phyloP scores from a whole-genome alignment of 2,888 invertebrate species.

The Amphipoea lucens region DNA sequence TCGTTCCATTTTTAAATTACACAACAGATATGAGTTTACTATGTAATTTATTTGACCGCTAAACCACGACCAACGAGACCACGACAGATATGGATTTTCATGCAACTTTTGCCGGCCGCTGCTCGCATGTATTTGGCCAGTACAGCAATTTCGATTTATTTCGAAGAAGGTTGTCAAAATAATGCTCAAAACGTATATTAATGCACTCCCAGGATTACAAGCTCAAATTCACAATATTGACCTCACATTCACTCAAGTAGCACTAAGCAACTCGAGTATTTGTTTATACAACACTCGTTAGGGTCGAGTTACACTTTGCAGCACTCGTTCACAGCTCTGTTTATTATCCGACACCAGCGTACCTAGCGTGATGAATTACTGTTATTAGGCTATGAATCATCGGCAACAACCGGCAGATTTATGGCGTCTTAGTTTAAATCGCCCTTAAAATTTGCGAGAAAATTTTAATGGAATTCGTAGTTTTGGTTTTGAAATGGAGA shows the following conservation, averaged over 20 bases:
- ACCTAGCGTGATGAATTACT: conserved; percentile 55
- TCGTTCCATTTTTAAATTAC: too few relatives aligned
- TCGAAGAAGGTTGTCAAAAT: too few relatives aligned
- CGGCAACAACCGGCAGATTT: conserved; percentile 30
- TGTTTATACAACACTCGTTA: conserved; percentile 49
- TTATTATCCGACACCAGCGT: conserved; percentile 26
- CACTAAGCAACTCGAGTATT: conserved; percentile 28
- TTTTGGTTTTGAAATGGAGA: neutral
- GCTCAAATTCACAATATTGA: conserved; percentile 47
- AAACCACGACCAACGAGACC: too few relatives aligned
- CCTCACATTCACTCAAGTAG: conserved; percentile 35
- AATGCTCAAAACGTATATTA: too few relatives aligned
- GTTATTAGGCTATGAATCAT: conserved; percentile 56
- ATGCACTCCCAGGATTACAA: neutral
- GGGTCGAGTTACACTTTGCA: conserved; percentile 54
- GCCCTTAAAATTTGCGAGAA: conserved; percentile 35
- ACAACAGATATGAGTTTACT: too few relatives aligned
- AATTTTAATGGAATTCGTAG: neutral
- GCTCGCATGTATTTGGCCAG: too few relatives aligned
- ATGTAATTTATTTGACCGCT: too few relatives aligned
- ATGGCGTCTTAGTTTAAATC: conserved; percentile 40
- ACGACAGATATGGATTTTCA: too few relatives aligned
- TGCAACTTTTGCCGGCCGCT: too few relatives aligned
- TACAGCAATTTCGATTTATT: too few relatives aligned
- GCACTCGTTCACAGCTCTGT: conserved; percentile 38